Percentiles rank a stretch among this genome's conserved stretches.
phyloP scores from a whole-genome alignment of 1,140 invertebrate species.

The Melitaea cinxia region DNA sequence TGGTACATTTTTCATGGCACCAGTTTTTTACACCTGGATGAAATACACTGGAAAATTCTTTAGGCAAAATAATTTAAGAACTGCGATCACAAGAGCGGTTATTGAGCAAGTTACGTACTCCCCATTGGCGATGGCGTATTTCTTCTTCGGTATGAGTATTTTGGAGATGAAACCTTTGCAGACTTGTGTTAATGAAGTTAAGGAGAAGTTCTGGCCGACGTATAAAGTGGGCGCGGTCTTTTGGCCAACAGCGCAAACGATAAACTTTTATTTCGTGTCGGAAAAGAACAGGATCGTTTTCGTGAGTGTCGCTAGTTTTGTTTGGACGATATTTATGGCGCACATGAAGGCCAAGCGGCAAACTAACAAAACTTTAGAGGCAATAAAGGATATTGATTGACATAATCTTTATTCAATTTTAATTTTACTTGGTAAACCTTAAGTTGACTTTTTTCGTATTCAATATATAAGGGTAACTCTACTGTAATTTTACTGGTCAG shows the following conservation, averaged over 20 bases:
- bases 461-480: too few species aligned
- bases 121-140: constrained; percentile 89
- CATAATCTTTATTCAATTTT: too few species aligned
- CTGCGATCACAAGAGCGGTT: constrained; percentile 78
- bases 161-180: constrained; percentile 86
- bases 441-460: too few species aligned
- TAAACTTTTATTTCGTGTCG: constrained; percentile 90
- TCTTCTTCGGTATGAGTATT: constrained; percentile 91
- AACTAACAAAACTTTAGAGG: background rate
- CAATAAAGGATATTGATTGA: background rate
- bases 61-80: constrained; percentile 46
- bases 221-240: constrained; percentile 85
- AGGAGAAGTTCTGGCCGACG: constrained; percentile 89
- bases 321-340: constrained; percentile 92
- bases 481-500: too few species aligned
- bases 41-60: constrained; percentile 60
- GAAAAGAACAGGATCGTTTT: constrained; percentile 91
- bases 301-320: constrained; percentile 89
- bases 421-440: too few species aligned
- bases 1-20: constrained; percentile 70
- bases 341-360: constrained; percentile 89
- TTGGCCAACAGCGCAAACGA: constrained; percentile 92
- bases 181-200: constrained; percentile 87
- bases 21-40: constrained; percentile 69
- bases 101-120: constrained; percentile 91